Percentiles rank a stretch among this genome's conserved stretches.
Conservation (phyloP, 2,797 vertebrate genomes). For the Ambastaia sidthimunki region DNA sequence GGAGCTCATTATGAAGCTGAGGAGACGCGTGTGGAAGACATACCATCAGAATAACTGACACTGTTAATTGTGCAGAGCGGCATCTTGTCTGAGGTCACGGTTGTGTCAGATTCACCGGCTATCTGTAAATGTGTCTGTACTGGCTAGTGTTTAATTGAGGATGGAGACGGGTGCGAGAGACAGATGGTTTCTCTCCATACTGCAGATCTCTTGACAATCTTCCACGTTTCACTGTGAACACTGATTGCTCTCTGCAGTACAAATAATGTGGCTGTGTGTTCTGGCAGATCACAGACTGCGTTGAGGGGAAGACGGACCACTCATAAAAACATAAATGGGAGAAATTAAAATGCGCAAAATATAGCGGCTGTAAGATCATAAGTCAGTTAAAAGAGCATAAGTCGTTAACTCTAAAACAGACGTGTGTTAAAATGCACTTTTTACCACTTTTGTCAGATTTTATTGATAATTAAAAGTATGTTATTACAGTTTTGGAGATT, state of each 20-base stretch:
- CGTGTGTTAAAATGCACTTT: no score
- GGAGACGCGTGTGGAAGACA: conserved; percentile 31
- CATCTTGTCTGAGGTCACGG: conserved; percentile 42
- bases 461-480: no score
- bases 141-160: conserved; percentile 52
- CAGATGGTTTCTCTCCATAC: conserved; percentile 57
- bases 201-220: conserved; percentile 30
- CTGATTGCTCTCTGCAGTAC: conserved; percentile 18
- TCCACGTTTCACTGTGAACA: conserved; percentile 29
- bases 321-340: not conserved
- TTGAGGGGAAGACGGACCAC: not conserved
- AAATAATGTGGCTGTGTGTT: conserved; percentile 27
- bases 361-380: no score
- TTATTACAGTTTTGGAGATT: no score
- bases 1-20: conserved; percentile 40
- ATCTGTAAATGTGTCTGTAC: conserved; percentile 53
- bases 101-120: conserved; percentile 44
- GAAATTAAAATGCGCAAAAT: not conserved
- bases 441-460: no score
- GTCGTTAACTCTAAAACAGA: no score
- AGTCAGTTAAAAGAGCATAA: no score
- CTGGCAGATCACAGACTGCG: conserved; percentile 24
- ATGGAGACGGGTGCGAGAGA: conserved; percentile 35
- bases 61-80: conserved; percentile 50
- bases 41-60: conserved; percentile 55